These are phyloP conservation scores for Crambe crambe DNA, from an alignment of 37 sponge, comb jelly and placozoan genomes.

Conservation along the genomic window DNA sequence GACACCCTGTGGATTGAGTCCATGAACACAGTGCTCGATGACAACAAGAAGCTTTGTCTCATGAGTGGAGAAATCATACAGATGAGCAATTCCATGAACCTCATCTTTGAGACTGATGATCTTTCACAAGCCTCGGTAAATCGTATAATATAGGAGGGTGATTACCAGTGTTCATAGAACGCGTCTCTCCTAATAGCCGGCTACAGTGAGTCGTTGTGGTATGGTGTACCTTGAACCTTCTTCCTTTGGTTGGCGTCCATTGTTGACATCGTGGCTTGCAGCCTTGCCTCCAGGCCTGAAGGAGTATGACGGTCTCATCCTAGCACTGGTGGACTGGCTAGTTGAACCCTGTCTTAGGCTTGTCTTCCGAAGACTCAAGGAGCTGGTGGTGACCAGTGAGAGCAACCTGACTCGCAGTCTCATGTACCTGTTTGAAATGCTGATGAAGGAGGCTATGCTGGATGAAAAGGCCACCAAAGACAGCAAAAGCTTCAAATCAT, in stretches of 20 bases:
- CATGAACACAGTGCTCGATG: conserved; percentile 99
- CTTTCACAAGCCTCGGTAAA: conserved; percentile 95
- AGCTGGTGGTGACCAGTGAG: conserved; percentile 71
- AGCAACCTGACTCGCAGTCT: conserved; percentile 69
- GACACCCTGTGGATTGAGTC: conserved; percentile 99
- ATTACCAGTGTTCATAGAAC: neutral
- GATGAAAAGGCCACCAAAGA: conserved; percentile 75
- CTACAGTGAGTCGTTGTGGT: conserved; percentile 99
- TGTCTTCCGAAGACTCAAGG: conserved; percentile 77
- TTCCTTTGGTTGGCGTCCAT: conserved; percentile 91
- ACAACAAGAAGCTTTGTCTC: conserved; percentile 97
- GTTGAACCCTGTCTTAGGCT: conserved; percentile 63
- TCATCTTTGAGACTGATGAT: conserved; percentile 97
- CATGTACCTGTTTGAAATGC: conserved; percentile 85
- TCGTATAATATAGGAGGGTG: neutral
- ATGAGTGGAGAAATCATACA: conserved; percentile 99
- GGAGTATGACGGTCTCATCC: conserved; percentile 45
- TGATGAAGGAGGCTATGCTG: conserved; percentile 61
- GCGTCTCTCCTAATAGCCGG: conserved; percentile 62
- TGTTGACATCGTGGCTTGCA: conserved; percentile 85
- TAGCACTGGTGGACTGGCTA: conserved; percentile 84
- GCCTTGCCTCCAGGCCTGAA: conserved; percentile 47
- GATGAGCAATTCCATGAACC: conserved; percentile 94
- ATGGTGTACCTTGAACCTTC: conserved; percentile 98
- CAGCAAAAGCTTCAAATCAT: conserved; percentile 71